phyloP scores from a whole-genome alignment of 2,797 vertebrate genomes.

The Gymnocypris eckloni region DNA sequence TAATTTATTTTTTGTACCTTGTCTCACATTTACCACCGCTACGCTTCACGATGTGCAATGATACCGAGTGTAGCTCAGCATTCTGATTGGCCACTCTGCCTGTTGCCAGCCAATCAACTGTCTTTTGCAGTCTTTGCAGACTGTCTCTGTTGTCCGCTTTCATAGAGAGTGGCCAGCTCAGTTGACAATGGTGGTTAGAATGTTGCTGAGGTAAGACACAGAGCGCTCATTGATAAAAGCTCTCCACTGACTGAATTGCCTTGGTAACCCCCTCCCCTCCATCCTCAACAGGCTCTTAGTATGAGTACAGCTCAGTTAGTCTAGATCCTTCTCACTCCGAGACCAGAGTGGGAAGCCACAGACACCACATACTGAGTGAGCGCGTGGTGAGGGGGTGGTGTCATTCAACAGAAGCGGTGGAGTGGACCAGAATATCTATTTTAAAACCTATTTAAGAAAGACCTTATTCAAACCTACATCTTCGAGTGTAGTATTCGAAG shows the following conservation, averaged over 20 bases:
- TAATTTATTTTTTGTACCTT: not conserved
- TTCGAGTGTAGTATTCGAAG: conserved; percentile 12
- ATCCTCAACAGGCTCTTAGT: conserved; percentile 63
- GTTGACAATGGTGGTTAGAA: conserved; percentile 62
- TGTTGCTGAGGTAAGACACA: conserved; percentile 65
- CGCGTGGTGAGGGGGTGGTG: conserved; percentile 64
- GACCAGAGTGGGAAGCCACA: conserved; percentile 63
- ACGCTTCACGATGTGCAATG: conserved; percentile 2
- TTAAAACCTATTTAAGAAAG: conserved; percentile 52
- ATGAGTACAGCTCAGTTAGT: conserved; percentile 61
- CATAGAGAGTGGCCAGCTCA: conserved; percentile 57
- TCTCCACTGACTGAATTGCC: conserved; percentile 63
- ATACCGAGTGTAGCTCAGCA: not conserved
- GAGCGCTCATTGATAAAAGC: conserved; percentile 68
- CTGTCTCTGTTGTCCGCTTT: conserved; percentile 56
- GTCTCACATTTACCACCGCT: conserved; percentile 4
- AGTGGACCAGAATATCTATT: conserved; percentile 58
- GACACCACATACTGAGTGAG: conserved; percentile 61
- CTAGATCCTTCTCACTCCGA: conserved; percentile 53
- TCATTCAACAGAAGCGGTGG: conserved; percentile 57
- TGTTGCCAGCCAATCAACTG: conserved; percentile 56
- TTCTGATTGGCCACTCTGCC: conserved; percentile 51
- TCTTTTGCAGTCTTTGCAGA: conserved; percentile 52
- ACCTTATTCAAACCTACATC: conserved; percentile 36
- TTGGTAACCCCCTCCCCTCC: conserved; percentile 63